Evolutionary conservation across 2,797 vertebrate genomes (phyloP).

Genomic region (Neoniphon sammara): DNA sequence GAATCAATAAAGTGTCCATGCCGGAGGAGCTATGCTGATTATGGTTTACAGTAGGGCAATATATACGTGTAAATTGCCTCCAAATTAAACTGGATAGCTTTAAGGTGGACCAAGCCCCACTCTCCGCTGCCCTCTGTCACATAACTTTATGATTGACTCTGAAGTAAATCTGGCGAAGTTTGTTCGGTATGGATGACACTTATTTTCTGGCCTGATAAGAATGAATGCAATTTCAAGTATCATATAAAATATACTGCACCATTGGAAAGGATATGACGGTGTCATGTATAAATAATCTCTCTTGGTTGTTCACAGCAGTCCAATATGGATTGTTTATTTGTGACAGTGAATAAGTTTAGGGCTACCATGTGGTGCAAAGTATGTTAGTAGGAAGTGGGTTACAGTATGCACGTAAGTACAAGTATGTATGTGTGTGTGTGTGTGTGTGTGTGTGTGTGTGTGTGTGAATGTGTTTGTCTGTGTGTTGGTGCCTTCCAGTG

Average conservation of each 20-base stretch:
- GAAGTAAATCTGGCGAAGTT: conserved; percentile 5
- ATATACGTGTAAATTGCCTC: conserved; percentile 53
- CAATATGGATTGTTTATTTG: conserved; percentile 44
- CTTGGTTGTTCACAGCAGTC: conserved; percentile 29
- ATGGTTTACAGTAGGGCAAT: conserved; percentile 40
- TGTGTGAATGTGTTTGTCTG: conserved; percentile 23
- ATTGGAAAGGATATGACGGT: conserved; percentile 23
- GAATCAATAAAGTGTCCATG: conserved; percentile 18
- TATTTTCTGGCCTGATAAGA: not conserved
- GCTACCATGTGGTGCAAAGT: conserved; percentile 57
- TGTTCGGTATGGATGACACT: conserved; percentile 10
- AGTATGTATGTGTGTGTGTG: conserved; percentile 62
- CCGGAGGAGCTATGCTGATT: conserved; percentile 34
- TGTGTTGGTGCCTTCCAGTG: conserved; percentile 51
- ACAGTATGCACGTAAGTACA: conserved; percentile 51
- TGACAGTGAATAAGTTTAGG: conserved; percentile 47
- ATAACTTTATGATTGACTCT: conserved; percentile 24
- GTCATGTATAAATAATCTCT: conserved; percentile 34
- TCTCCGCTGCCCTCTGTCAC: not conserved
- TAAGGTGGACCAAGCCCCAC: conserved; percentile 21
- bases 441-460: conserved; percentile 23
- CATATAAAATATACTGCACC: not conserved
- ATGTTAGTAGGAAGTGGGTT: conserved; percentile 73
- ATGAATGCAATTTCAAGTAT: not conserved
- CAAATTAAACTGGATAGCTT: conserved; percentile 41